Evolutionary conservation across 2,113 vertebrate species (phyloP).

Genomic region (Lontra canadensis): DNA sequence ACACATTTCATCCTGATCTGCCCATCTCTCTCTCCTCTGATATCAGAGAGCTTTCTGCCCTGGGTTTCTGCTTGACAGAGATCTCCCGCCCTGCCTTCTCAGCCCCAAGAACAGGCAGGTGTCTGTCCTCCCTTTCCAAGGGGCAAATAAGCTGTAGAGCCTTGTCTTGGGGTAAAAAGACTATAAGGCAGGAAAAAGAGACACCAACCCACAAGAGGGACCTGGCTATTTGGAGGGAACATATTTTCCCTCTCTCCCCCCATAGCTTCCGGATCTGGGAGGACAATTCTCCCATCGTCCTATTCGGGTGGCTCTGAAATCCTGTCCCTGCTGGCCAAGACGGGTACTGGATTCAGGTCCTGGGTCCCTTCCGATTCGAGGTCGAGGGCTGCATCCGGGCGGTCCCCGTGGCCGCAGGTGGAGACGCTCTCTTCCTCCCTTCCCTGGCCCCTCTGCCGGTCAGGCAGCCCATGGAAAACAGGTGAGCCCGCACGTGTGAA

Average conservation of each 20-base stretch:
- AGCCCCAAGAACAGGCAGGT: accelerated
- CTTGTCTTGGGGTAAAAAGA: background rate
- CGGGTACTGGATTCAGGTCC: background rate
- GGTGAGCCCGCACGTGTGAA: background rate
- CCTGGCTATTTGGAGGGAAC: background rate
- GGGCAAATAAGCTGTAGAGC: background rate
- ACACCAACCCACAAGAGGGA: background rate
- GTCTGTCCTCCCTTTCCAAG: background rate
- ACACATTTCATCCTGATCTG: background rate
- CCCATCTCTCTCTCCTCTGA: background rate
- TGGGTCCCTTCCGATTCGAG: no score
- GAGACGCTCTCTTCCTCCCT: background rate
- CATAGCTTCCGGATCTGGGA: background rate
- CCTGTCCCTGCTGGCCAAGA: background rate
- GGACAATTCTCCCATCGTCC: background rate
- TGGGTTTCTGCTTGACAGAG: background rate
- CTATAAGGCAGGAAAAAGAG: background rate
- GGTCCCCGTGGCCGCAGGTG: accelerated
- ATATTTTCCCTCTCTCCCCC: background rate
- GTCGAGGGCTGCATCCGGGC: accelerated
- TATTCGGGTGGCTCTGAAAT: background rate
- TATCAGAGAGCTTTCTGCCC: background rate
- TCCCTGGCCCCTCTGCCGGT: background rate
- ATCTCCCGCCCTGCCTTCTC: background rate
- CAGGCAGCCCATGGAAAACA: no score